These are phyloP conservation scores for Hypomecis atomaria DNA, from an alignment of 2,888 invertebrate species.

Conservation along the genomic window DNA sequence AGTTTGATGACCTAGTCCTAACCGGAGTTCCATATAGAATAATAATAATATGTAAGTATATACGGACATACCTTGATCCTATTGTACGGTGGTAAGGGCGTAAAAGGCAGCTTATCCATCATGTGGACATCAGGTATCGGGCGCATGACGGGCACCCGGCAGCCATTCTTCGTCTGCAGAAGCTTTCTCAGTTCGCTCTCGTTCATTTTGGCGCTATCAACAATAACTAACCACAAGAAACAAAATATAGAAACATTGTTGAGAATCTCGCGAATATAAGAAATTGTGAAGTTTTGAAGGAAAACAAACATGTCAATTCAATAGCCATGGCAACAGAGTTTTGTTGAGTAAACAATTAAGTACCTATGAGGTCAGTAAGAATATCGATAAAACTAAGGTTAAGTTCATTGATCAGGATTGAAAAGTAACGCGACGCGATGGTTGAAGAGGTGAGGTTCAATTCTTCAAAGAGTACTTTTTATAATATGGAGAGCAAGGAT, in stretches of 20 bases:
- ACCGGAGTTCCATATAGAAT: background rate
- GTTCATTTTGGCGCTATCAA: conserved; percentile 58
- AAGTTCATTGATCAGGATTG: background rate
- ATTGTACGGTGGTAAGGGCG: conserved; percentile 73
- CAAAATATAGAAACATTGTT: conserved; percentile 30
- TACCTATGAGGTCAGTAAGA: background rate
- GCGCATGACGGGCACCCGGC: conserved; percentile 69
- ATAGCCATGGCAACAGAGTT: conserved; percentile 1
- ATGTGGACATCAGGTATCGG: conserved; percentile 71
- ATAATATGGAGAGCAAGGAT: no score
- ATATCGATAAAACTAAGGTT: background rate
- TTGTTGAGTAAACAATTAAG: no score
- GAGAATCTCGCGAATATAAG: conserved; percentile 14
- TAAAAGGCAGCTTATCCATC: conserved; percentile 73
- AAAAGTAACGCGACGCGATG: no score
- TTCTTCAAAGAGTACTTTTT: no score
- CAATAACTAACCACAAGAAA: conserved; percentile 36
- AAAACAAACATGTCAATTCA: conserved; percentile 7
- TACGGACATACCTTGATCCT: conserved; percentile 68
- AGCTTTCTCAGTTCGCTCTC: conserved; percentile 75
- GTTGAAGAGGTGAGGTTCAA: no score
- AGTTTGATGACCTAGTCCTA: no score
- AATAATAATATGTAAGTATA: background rate
- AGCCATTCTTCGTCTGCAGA: conserved; percentile 75
- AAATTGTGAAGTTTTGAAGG: conserved; percentile 11